Evolutionary conservation across 2,113 vertebrate genomes (phyloP), one percentile per base, ranked within the genome.

Genomic region (Myrmecophaga tridactyla): DNA sequence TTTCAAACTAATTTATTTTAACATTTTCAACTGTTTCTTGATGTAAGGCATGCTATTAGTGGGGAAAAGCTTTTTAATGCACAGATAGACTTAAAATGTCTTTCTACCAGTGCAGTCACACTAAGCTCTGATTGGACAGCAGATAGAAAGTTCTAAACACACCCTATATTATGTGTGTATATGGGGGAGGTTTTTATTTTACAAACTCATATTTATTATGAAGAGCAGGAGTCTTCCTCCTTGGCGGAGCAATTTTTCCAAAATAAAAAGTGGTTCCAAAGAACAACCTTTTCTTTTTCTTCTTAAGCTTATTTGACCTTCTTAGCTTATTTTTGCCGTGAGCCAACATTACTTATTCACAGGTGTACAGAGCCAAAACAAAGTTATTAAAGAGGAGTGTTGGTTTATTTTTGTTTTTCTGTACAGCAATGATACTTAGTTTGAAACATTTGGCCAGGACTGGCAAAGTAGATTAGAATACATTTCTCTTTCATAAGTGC

Each of bases 271-370:
- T 43, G 60, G 6, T 87, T 88, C 15, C 25, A 36, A 86, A 77
- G 69, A 73, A 51, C 11, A 93, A 15, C 20, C 36, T 70, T 93
- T 91, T 36, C 69, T 90, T 95, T 92, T 29, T 67, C 41, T 95
- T 96, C 20, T 72, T 89, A 84, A 70, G 27, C 43, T 95, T 91
- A 58, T 76, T 87, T 60, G 48, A n/a, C 67, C 20, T 85, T 81
- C 34, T 76, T 43, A 48, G 25, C 34, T 91, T 84, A 36, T 76
- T 96, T 56, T 97, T 77, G 9, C 41, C 67, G 83, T 48, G 8
- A 80, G 56, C 14, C 48, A 80, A 4, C 7, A 51, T 93, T 94
- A 90, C 39, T 94, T 93, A 85, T 63, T 93, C 88, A 81, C 72
- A 89, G 41, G 67, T 82, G 12, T 36, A 10, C 60, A 76, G 83